A percentile compares a stretch with the other conserved stretches of the same genome.
These are phyloP conservation scores for Diadophis punctatus DNA, from an alignment of 2,113 vertebrate genomes.

Conservation along the genomic window DNA sequence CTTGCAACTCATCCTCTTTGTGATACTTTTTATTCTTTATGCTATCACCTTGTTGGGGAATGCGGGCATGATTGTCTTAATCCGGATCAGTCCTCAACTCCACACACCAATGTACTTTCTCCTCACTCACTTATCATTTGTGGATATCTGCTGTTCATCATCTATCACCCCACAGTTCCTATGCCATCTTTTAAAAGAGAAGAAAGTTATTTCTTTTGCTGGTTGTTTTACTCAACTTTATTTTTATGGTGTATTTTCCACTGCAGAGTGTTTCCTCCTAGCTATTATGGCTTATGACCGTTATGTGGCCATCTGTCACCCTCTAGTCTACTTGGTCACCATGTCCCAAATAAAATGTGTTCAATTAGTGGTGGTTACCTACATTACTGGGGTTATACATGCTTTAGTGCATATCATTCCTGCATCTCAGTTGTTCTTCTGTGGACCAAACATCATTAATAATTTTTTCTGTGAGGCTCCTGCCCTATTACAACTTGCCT, in stretches of 20 bases:
- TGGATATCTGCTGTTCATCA: conserved; percentile 63
- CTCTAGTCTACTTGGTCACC: conserved; percentile 63
- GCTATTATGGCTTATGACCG: conserved; percentile 70
- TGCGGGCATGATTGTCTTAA: conserved; percentile 44
- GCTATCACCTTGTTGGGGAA: conserved; percentile 54
- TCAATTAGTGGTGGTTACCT: conserved; percentile 36
- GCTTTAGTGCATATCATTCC: conserved; percentile 41
- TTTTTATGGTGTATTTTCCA: conserved; percentile 55
- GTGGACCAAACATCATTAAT: conserved; percentile 49
- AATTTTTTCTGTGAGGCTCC: conserved; percentile 71
- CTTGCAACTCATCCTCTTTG: conserved; percentile 10
- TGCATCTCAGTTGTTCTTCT: conserved; percentile 51
- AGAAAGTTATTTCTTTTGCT: conserved; percentile 44
- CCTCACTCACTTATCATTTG: conserved; percentile 61
- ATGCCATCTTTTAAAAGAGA: conserved; percentile 49
- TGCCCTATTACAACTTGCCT: conserved; percentile 57
- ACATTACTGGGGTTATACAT: conserved; percentile 40
- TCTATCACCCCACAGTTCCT: conserved; percentile 66
- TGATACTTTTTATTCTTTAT: conserved; percentile 36
- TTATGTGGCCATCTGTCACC: conserved; percentile 65
- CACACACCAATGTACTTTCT: conserved; percentile 69
- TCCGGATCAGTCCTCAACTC: conserved; percentile 44
- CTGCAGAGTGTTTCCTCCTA: conserved; percentile 59
- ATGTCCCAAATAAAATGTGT: conserved; percentile 52
- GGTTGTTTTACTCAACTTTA: conserved; percentile 64